Base-by-base conservation (phyloP, 1,140 invertebrate species). In the Rhagoletis zephyria region DNA sequence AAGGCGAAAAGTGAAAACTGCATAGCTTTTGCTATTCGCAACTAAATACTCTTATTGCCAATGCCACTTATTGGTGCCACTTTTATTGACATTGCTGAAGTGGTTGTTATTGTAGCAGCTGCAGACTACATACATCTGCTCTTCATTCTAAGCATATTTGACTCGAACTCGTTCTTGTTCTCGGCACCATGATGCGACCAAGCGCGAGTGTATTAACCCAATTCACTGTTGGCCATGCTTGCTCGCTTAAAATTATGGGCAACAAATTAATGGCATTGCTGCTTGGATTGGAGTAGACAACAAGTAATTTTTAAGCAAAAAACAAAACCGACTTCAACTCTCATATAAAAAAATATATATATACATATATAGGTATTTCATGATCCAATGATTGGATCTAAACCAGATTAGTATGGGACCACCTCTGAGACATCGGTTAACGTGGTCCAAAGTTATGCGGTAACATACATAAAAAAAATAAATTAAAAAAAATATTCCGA, bases 191-290 rank as follows among this genome's bases (percentile, higher is more conserved):
- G 42, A 48, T 74, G 42, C 67, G 42, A 56, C 14, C 48, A 81
- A 81, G 42, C 48, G 74, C 48, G 74, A 81, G 74, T 81, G 48
- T 81, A 81, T 81, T 81, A 81, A 81, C 74, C 74, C 48, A 81
- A 81, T 81, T 81, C 48, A 9, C 48, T 81, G 74, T 3, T 10
- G 7, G 16, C 61, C 30, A 30, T 30, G 30, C 30, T 30, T 30
- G 12, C 14, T 74, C 64, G 19, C n/a, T 56, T n/a, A 42, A n/a
- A 4, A 56, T 51, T 48, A 81, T 81, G 16, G 7, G 45, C 48
- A 81, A 51, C 74, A 19, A 81, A 81, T 19, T 45, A 14, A 74
- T 16, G 45, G 64, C n/a, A 42, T 10, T 4, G 64, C n/a, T 67
- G 64, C 1, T 10, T 30, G 30, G 30, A 30, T 30, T 30, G 30